Percentiles rank a stretch among this genome's conserved stretches.
These are phyloP conservation scores for Xestoiulus laeticollis DNA, from an alignment of 2,888 invertebrate genomes.

Conservation along the genomic window DNA sequence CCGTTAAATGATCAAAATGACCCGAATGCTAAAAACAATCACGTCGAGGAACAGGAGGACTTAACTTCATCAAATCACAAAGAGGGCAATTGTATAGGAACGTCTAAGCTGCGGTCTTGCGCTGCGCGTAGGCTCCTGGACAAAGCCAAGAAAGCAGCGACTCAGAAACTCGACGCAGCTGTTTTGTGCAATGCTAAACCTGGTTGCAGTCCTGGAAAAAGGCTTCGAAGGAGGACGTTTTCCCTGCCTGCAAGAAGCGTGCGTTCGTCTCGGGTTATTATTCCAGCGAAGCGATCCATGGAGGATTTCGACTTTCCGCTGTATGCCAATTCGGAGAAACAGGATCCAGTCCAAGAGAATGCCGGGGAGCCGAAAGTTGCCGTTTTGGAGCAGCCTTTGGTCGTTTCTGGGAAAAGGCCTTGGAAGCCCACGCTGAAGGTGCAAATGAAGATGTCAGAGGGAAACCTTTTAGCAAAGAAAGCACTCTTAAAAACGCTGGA, in stretches of 20 bases:
- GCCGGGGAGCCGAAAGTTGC: neutral
- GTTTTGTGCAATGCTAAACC: neutral
- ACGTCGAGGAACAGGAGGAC: neutral
- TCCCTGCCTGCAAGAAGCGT: slow-evolving; percentile 82
- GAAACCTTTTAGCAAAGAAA: slow-evolving; percentile 41
- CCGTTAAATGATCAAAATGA: neutral
- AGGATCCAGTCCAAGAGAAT: neutral
- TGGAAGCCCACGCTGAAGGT: slow-evolving; percentile 34
- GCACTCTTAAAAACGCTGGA: neutral
- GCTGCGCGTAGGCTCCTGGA: slow-evolving; percentile 3
- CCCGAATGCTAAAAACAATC: neutral
- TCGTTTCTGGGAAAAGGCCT: slow-evolving; percentile 62
- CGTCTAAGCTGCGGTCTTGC: neutral
- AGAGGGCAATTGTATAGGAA: neutral
- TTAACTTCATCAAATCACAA: neutral
- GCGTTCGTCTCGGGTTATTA: slow-evolving; percentile 86
- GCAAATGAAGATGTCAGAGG: slow-evolving; percentile 42
- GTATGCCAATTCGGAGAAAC: slow-evolving; percentile 27
- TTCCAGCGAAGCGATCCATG: slow-evolving; percentile 73
- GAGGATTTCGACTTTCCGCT: slow-evolving; percentile 54
- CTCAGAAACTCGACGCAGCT: neutral
- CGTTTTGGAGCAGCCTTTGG: slow-evolving; percentile 60
- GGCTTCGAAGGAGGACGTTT: slow-evolving; percentile 65
- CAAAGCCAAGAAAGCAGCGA: slow-evolving; percentile 18
- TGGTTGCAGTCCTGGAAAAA: neutral